These are phyloP conservation scores for Pocillopora grandis DNA, from an alignment of 92 coral and sea anemone species.

Conservation along the genomic window DNA sequence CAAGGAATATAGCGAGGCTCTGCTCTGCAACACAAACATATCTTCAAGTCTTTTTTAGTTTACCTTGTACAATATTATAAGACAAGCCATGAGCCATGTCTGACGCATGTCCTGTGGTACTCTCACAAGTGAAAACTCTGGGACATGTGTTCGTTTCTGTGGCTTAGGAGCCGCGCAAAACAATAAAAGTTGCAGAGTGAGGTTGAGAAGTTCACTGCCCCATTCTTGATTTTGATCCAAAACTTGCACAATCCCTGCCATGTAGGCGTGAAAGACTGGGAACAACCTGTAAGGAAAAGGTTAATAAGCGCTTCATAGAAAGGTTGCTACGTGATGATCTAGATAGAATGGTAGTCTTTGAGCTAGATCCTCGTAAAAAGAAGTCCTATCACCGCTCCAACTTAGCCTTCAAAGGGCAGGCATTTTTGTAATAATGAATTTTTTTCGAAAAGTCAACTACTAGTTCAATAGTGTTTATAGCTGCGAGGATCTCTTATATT, in stretches of 20 bases:
- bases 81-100: constrained; percentile 90
- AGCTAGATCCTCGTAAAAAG: background rate
- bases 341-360: background rate
- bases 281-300: constrained; percentile 60
- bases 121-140: constrained; percentile 82
- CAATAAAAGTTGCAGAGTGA: constrained; percentile 86
- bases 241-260: constrained; percentile 94
- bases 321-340: no score
- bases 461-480: no score
- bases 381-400: no score
- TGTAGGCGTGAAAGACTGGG: constrained; percentile 97
- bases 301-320: no score
- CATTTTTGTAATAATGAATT: no score
- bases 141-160: constrained; percentile 80
- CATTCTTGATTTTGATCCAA: constrained; percentile 95
- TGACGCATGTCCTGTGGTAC: constrained; percentile 81
- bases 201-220: constrained; percentile 92
- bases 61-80: constrained; percentile 93
- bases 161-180: constrained; percentile 98
- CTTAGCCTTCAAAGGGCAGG: no score
- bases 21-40: background rate
- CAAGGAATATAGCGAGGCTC: background rate
- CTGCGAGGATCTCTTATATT: no score
- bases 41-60: background rate
- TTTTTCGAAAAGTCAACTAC: no score